phyloP scores from a whole-genome alignment of 1,140 invertebrate genomes.

The Drosophila neocordata region DNA sequence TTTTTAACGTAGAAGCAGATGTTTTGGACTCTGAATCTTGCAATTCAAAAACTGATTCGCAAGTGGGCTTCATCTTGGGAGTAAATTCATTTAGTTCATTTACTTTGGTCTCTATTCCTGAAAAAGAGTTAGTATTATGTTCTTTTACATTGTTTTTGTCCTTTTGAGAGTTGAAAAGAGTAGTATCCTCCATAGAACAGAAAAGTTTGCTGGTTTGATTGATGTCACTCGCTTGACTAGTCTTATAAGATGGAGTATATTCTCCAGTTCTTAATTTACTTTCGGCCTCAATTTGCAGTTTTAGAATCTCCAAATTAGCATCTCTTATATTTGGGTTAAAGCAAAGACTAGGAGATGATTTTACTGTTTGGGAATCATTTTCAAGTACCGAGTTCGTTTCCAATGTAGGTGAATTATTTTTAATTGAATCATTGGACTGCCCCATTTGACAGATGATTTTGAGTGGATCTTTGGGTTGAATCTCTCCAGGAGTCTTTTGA shows the following conservation, averaged over 20 bases:
- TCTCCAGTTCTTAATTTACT: background rate
- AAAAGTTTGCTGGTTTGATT: background rate
- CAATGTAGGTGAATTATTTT: background rate
- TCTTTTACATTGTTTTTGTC: background rate
- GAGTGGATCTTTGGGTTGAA: constrained; percentile 25
- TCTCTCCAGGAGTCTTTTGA: constrained; percentile 9
- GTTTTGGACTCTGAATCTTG: background rate
- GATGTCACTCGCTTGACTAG: background rate
- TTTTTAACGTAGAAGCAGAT: background rate
- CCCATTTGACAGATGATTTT: constrained; percentile 16
- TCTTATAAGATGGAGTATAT: background rate
- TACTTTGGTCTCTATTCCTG: background rate
- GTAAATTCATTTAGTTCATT: background rate
- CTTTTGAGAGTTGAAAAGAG: too few relatives aligned
- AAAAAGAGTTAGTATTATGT: background rate
- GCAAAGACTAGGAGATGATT: background rate
- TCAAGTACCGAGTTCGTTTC: background rate
- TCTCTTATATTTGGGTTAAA: background rate
- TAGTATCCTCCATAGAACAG: background rate
- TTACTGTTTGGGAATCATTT: background rate
- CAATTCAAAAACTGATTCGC: background rate
- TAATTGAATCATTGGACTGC: background rate
- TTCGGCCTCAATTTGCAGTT: constrained; percentile 7
- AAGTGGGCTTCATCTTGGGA: background rate
- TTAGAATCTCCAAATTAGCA: background rate